Evolutionary conservation across 2,888 invertebrate genomes (phyloP).

Genomic region (Allygus modestus): DNA sequence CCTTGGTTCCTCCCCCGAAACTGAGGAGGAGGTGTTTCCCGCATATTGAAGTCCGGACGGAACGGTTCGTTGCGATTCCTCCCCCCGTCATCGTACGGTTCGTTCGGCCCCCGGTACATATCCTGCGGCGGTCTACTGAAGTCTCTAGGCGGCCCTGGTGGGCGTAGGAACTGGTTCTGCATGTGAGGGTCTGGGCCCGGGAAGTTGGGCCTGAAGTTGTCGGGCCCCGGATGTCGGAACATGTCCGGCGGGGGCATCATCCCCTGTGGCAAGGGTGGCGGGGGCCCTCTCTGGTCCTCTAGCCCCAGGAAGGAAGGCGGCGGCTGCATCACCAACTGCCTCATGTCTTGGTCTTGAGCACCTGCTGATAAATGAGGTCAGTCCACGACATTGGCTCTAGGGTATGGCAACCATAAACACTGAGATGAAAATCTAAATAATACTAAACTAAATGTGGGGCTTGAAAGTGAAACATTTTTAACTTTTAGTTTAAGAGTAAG

Average conservation of each 20-base stretch:
- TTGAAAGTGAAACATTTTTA: too few relatives aligned
- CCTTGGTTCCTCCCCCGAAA: slow-evolving; percentile 73
- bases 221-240: slow-evolving; percentile 29
- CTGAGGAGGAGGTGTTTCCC: slow-evolving; percentile 68
- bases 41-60: slow-evolving; percentile 68
- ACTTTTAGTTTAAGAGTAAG: too few relatives aligned
- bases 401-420: too few relatives aligned
- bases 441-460: too few relatives aligned
- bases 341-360: slow-evolving; percentile 61
- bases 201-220: slow-evolving; percentile 51
- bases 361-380: slow-evolving; percentile 30
- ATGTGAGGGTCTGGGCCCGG: slow-evolving; percentile 17
- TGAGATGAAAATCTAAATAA: too few relatives aligned
- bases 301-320: slow-evolving; percentile 36
- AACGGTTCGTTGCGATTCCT: slow-evolving; percentile 23
- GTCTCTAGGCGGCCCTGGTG: neutral
- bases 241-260: slow-evolving; percentile 2
- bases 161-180: slow-evolving; percentile 19
- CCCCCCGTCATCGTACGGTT: slow-evolving; percentile 16
- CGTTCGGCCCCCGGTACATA: slow-evolving; percentile 28
- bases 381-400: too few relatives aligned
- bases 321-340: slow-evolving; percentile 57
- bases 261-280: slow-evolving; percentile 3
- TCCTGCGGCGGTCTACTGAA: slow-evolving; percentile 24
- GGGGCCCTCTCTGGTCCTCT: neutral